Conservation (phyloP, 2,888 invertebrate species). For the Clanis bilineata region DNA sequence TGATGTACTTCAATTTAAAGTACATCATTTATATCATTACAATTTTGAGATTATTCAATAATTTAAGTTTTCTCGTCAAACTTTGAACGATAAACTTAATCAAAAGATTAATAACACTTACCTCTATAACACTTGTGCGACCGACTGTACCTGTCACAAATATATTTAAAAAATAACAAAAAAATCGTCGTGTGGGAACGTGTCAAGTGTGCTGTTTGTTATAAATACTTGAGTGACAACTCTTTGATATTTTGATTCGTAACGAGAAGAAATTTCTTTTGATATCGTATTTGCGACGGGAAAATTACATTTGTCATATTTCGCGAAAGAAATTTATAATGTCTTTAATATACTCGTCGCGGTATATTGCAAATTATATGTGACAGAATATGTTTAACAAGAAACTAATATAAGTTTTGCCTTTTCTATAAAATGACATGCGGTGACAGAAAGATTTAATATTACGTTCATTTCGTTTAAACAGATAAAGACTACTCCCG, state of each 20-base stretch:
- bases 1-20: no score
- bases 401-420: no score
- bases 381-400: neutral
- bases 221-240: constrained; percentile 63
- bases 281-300: constrained; percentile 25
- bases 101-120: constrained; percentile 3
- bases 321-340: constrained; percentile 15
- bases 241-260: constrained; percentile 62
- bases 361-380: neutral
- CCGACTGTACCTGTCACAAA: constrained; percentile 47
- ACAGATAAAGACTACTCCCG: no score
- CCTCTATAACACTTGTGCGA: constrained; percentile 26
- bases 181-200: constrained; percentile 51
- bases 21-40: no score
- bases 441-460: no score
- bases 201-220: constrained; percentile 45
- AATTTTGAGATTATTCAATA: no score
- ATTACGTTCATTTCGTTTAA: no score
- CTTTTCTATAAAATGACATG: no score
- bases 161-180: constrained; percentile 57
- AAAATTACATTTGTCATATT: constrained; percentile 18
- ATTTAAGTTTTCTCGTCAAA: neutral
- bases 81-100: neutral
- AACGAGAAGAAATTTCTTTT: constrained; percentile 40
- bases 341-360: neutral